Conservation (phyloP, 2,888 invertebrate genomes). For the Diarsia rubi region DNA sequence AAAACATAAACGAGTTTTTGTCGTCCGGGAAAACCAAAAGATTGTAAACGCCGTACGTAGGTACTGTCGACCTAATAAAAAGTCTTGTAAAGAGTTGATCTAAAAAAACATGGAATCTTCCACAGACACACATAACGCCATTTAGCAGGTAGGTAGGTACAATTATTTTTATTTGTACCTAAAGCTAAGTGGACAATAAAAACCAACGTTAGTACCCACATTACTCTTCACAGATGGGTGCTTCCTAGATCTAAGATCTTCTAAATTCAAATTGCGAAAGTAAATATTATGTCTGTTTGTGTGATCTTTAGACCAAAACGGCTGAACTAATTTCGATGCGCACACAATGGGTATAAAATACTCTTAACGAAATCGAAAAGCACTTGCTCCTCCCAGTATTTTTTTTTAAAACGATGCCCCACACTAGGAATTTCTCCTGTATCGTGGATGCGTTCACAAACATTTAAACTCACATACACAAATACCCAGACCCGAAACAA, state of each 20-base stretch:
- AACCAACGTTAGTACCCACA: background rate
- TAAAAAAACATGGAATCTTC: conserved; percentile 9
- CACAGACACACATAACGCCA: background rate
- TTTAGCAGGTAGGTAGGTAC: background rate
- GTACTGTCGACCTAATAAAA: background rate
- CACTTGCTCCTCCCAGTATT: background rate
- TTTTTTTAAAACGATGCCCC: too few relatives aligned
- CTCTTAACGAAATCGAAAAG: background rate
- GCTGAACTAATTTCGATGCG: background rate
- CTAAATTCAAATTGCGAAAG: background rate
- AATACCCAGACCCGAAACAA: too few relatives aligned
- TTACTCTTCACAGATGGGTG: conserved; percentile 19
- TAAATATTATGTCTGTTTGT: background rate
- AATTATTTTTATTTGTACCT: conserved; percentile 4
- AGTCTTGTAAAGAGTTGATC: background rate
- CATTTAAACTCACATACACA: too few relatives aligned
- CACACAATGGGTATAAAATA: background rate
- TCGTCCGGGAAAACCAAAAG: background rate
- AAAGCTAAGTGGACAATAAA: conserved; percentile 2
- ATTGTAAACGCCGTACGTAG: background rate
- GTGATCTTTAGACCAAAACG: background rate
- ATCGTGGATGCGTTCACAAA: too few relatives aligned
- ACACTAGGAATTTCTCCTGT: too few relatives aligned
- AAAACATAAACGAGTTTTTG: background rate
- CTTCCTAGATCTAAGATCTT: background rate